phyloP scores from a whole-genome alignment of 1,140 invertebrate species.

The Apis dorsata region DNA sequence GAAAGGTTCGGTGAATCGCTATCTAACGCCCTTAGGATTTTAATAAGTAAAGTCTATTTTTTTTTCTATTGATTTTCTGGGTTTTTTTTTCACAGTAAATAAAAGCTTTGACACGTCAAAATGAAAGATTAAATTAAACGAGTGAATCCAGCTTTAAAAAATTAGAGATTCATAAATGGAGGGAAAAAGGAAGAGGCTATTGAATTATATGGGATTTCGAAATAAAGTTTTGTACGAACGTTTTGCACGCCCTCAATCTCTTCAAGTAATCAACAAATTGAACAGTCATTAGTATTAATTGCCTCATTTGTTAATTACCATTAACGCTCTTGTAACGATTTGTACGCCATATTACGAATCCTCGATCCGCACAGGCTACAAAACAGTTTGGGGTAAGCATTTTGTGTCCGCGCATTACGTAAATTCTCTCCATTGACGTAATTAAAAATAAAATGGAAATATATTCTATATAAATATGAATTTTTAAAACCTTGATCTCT shows the following conservation, averaged over 20 bases:
- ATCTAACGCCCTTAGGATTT: too few relatives aligned
- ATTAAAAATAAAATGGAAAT: not conserved
- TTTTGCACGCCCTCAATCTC: not conserved
- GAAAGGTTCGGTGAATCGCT: too few relatives aligned
- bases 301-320: slow-evolving; percentile 8
- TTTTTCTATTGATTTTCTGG: too few relatives aligned
- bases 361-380: not conserved
- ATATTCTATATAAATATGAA: too few relatives aligned
- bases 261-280: slow-evolving; percentile 12
- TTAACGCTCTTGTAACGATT: slow-evolving; percentile 9
- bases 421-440: not conserved
- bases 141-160: too few relatives aligned
- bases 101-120: too few relatives aligned
- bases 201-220: too few relatives aligned
- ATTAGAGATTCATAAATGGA: too few relatives aligned
- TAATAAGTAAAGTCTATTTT: too few relatives aligned
- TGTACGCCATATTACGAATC: not conserved
- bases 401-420: not conserved
- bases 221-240: not conserved
- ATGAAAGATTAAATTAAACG: too few relatives aligned
- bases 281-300: slow-evolving; percentile 9
- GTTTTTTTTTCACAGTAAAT: too few relatives aligned
- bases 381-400: not conserved
- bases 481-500: not conserved
- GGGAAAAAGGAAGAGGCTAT: too few relatives aligned